Conservation (phyloP, 2,888 invertebrate species). For the Coleophora flavipennella region DNA sequence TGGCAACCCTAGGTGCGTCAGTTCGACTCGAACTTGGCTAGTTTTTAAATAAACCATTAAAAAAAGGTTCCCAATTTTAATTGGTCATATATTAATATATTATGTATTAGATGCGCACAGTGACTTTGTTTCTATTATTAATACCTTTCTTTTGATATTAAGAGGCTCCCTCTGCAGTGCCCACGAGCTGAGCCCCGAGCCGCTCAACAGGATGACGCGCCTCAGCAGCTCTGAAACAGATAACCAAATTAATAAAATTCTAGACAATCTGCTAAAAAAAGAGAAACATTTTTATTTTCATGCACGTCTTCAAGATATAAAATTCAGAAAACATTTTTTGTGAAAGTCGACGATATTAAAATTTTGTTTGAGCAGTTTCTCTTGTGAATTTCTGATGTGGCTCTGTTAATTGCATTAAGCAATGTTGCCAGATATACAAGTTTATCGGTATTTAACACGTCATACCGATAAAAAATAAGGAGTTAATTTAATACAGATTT, state of each 20-base stretch:
- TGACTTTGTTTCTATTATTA: too few species aligned
- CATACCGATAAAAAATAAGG: too few species aligned
- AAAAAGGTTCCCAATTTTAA: too few species aligned
- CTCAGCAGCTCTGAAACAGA: constrained; percentile 85
- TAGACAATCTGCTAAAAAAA: constrained; percentile 35
- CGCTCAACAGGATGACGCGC: constrained; percentile 89
- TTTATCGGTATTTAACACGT: too few species aligned
- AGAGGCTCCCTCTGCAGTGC: constrained; percentile 89
- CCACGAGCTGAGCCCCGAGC: constrained; percentile 93
- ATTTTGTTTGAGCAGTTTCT: constrained; percentile 29
- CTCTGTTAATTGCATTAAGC: constrained; percentile 54
- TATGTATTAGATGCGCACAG: too few species aligned
- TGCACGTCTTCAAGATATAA: constrained; percentile 17
- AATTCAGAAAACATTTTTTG: constrained; percentile 17
- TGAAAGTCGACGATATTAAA: constrained; percentile 31
- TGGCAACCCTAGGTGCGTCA: too few species aligned
- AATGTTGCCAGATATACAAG: too few species aligned
- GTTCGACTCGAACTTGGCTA: too few species aligned
- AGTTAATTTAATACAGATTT: too few species aligned
- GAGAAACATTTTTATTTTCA: constrained; percentile 35
- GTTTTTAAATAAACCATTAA: too few species aligned
- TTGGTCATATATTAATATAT: too few species aligned
- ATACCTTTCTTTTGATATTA: constrained; percentile 79
- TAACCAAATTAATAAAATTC: constrained; percentile 57
- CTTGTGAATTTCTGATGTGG: constrained; percentile 38